Base-by-base conservation (phyloP, 1,140 invertebrate genomes). In the Drosophila orena region DNA sequence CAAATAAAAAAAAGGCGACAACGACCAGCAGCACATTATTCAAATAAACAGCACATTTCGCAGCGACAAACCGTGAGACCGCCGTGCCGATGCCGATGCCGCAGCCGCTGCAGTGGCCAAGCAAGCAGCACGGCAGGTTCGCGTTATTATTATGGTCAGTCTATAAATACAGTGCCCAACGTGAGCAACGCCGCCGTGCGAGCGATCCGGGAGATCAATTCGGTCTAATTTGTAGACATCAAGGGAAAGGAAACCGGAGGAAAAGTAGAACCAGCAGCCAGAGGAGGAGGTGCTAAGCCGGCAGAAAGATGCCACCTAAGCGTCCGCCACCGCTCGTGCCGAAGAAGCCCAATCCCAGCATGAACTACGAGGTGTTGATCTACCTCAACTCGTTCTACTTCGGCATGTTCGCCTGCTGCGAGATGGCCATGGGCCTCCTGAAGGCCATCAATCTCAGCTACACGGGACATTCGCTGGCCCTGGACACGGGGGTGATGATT, bases 381-480 rank as follows among this genome's bases (percentile, higher is more conserved):
- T 97, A 97, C 88, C 92, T 97, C 46, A 97, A 97, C 92, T 96
- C 95, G 14, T 97, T 96, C 93, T 97, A 97, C 93, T 96, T 97
- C 81, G 96, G 96, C 60, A 95, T 97, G 94, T 97, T 97, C 92
- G 95, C 96, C 14, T 94, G 96, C 47, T 96, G 95, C 81, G 96
- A 97, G 93, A 93, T 96, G 44, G 94, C 95, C 7, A 96, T 97
- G 94, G 95, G 95, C 62, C 93, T 96, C 71, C 94, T 96, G 54
- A 97, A 97, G 93, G 95, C 95, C 40, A 94, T 96, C 44, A 96
- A 96, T 92, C 93, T 97, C 4, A 95, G 96, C 43, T 96, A 97
- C 84, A 95, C 96, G 11, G 94, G 94, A 54, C 94, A 94, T 52
- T 95, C 95, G 71, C 94, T 97, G 34, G 93, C 95, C 5, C 95